A percentile compares a stretch with the other conserved stretches of the same genome.
These are phyloP conservation scores for Pheosia gnoma DNA, from an alignment of 2,888 invertebrate genomes.

Conservation along the genomic window DNA sequence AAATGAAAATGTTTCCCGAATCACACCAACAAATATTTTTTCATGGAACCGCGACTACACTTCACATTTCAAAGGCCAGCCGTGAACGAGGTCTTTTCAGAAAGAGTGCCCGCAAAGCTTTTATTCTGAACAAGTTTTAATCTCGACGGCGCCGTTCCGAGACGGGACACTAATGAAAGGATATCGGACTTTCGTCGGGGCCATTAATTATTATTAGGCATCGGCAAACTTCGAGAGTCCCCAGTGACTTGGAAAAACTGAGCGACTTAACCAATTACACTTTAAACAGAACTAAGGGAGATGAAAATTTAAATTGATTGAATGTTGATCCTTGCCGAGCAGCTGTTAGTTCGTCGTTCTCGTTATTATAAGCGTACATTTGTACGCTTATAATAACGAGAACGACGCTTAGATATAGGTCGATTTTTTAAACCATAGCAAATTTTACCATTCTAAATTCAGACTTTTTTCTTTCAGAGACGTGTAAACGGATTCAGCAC, in stretches of 20 bases:
- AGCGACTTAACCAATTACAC: slow-evolving; percentile 68
- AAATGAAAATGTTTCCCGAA: slow-evolving; percentile 29
- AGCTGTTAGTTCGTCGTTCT: not conserved
- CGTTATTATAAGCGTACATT: too few species aligned
- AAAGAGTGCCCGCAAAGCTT: slow-evolving; percentile 60
- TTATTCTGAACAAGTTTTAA: slow-evolving; percentile 77
- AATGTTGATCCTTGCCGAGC: slow-evolving; percentile 13
- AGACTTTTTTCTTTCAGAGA: too few species aligned
- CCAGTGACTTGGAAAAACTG: slow-evolving; percentile 78
- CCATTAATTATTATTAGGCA: slow-evolving; percentile 83
- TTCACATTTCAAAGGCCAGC: slow-evolving; percentile 63
- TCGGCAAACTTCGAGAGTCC: slow-evolving; percentile 66
- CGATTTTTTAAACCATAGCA: too few species aligned
- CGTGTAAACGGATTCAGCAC: too few species aligned
- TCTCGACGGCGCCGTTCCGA: slow-evolving; percentile 65
- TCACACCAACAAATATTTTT: slow-evolving; percentile 50
- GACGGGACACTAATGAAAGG: slow-evolving; percentile 80
- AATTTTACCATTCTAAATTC: too few species aligned
- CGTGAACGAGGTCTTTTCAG: slow-evolving; percentile 59
- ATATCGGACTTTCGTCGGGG: slow-evolving; percentile 78
- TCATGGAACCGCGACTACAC: slow-evolving; percentile 52
- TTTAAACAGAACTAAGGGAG: slow-evolving; percentile 57
- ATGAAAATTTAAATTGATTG: slow-evolving; percentile 50
- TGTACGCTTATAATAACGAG: too few species aligned
- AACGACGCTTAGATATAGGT: too few species aligned